Evolutionary conservation across 2,113 vertebrate species (phyloP).

Genomic region (Mobula birostris): DNA sequence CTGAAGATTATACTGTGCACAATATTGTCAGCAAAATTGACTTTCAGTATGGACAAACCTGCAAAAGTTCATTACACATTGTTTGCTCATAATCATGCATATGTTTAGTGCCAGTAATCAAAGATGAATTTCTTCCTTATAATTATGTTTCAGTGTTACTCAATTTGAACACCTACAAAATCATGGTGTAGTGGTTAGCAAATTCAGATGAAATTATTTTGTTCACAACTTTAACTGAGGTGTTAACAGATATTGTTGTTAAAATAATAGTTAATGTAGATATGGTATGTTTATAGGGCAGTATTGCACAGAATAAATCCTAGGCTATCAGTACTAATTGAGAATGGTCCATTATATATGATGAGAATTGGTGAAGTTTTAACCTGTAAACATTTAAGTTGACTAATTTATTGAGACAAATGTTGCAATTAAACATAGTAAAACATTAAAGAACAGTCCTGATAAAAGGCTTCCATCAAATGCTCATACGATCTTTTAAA

Average conservation of each 20-base stretch:
- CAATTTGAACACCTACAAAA: background rate
- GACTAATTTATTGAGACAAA: background rate
- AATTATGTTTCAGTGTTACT: no score
- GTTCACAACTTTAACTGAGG: background rate
- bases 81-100: no score
- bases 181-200: background rate
- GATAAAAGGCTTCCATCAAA: background rate
- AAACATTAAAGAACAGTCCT: background rate
- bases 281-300: background rate
- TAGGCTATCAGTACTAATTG: background rate
- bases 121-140: no score
- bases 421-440: background rate
- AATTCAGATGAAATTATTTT: background rate
- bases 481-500: background rate
- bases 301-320: background rate
- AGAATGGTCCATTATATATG: background rate
- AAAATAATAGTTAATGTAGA: background rate
- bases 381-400: conserved; percentile 4
- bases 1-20: no score
- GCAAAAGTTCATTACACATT: no score
- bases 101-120: no score
- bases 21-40: no score
- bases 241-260: background rate
- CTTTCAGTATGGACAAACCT: no score
- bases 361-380: background rate